phyloP scores from a whole-genome alignment of 2,113 vertebrate genomes.

The Chinchilla lanigera region DNA sequence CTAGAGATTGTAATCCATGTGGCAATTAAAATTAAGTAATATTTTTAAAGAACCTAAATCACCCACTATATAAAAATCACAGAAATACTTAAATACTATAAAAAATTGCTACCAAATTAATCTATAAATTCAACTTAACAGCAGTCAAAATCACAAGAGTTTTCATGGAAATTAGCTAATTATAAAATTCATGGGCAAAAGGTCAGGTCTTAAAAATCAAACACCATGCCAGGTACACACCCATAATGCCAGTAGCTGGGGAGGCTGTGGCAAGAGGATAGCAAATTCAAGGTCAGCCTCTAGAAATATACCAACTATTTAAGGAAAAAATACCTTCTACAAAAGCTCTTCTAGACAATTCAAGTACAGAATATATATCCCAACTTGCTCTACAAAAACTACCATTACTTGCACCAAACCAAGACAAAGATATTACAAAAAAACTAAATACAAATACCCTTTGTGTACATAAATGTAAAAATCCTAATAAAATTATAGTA shows the following conservation, averaged over 20 bases:
- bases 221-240: neutral
- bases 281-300: neutral
- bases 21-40: neutral
- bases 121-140: neutral
- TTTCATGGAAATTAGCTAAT: neutral
- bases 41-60: constrained; percentile 2
- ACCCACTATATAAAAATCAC: neutral
- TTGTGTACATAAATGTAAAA: neutral
- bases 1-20: neutral
- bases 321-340: neutral
- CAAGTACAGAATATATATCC: neutral
- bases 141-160: neutral
- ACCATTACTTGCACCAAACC: neutral
- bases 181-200: neutral
- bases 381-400: neutral
- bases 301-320: neutral
- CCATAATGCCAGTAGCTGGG: neutral
- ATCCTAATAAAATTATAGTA: neutral
- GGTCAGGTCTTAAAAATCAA: neutral
- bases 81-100: neutral
- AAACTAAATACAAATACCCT: neutral
- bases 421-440: neutral
- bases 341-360: neutral
- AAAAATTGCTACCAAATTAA: constrained; percentile 24
- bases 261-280: neutral